Percentiles rank a stretch among this genome's conserved stretches.
These are phyloP conservation scores for Eupithecia insigniata DNA, from an alignment of 2,888 invertebrate genomes.

Conservation along the genomic window DNA sequence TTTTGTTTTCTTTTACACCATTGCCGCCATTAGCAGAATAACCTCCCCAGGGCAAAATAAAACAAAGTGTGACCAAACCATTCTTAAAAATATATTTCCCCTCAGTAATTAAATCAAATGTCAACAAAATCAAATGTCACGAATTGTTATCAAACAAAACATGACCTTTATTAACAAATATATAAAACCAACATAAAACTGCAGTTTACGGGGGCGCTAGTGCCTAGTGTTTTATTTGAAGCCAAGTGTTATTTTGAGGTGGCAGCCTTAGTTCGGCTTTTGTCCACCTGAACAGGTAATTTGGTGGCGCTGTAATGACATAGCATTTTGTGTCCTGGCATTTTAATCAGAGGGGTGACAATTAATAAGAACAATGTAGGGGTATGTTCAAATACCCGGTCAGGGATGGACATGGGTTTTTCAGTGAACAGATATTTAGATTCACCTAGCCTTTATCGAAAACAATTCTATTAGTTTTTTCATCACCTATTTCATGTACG, in stretches of 20 bases:
- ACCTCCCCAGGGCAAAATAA: not conserved
- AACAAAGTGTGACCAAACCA: slow-evolving; percentile 15
- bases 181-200: not conserved
- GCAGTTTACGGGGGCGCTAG: not conserved
- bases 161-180: slow-evolving; percentile 44
- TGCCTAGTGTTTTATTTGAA: not conserved
- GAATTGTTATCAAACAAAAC: slow-evolving; percentile 44
- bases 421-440: not conserved
- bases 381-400: slow-evolving; percentile 43
- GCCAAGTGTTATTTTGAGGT: not conserved
- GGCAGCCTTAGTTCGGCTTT: not conserved
- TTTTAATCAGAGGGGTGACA: slow-evolving; percentile 63
- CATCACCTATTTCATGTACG: not conserved
- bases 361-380: slow-evolving; percentile 49
- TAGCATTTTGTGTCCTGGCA: slow-evolving; percentile 68
- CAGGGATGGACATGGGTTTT: slow-evolving; percentile 18
- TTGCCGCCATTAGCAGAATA: not conserved
- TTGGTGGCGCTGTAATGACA: slow-evolving; percentile 54
- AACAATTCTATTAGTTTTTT: not conserved
- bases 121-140: slow-evolving; percentile 45
- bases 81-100: slow-evolving; percentile 14
- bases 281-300: slow-evolving; percentile 6
- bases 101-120: slow-evolving; percentile 42
- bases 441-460: not conserved
- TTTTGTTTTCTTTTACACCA: not conserved